Evolutionary conservation across 2,797 vertebrate species (phyloP).

Genomic region (Podarcis lilfordi): DNA sequence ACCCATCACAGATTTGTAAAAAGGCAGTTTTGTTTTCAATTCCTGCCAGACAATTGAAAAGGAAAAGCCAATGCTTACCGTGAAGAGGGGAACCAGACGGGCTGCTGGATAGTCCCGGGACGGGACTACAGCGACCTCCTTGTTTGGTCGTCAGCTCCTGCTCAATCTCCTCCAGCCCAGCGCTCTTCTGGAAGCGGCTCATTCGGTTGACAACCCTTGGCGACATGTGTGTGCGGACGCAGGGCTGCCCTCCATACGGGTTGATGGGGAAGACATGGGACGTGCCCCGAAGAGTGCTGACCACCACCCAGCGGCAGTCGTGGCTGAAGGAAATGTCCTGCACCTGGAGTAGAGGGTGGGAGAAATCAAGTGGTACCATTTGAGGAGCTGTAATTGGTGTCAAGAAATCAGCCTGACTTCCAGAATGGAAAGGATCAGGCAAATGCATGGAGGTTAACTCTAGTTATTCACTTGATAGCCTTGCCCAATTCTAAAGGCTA

Average conservation of each 20-base stretch:
- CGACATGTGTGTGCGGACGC: conserved; percentile 96
- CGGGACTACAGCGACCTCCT: conserved; percentile 93
- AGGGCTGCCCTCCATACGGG: conserved; percentile 93
- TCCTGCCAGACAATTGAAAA: background rate
- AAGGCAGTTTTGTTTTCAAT: background rate
- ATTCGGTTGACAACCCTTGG: conserved; percentile 96
- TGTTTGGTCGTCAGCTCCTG: conserved; percentile 91
- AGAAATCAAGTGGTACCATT: background rate
- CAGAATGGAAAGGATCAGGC: background rate
- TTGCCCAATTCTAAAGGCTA: no score
- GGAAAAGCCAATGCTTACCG: conserved; percentile 77
- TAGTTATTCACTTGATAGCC: background rate
- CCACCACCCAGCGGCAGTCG: conserved; percentile 96
- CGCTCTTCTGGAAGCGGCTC: conserved; percentile 98
- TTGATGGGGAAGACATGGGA: conserved; percentile 97
- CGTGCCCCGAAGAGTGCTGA: conserved; percentile 95
- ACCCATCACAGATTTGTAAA: no score
- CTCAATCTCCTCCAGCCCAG: conserved; percentile 96
- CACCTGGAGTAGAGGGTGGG: conserved; percentile 79
- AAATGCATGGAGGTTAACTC: background rate
- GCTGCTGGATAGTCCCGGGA: conserved; percentile 93
- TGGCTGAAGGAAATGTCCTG: conserved; percentile 99
- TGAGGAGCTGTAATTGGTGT: background rate
- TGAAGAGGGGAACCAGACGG: conserved; percentile 94
- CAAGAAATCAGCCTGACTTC: background rate